These are phyloP conservation scores for Sigmodon hispidus DNA, from an alignment of 2,113 vertebrate genomes.

Conservation along the genomic window DNA sequence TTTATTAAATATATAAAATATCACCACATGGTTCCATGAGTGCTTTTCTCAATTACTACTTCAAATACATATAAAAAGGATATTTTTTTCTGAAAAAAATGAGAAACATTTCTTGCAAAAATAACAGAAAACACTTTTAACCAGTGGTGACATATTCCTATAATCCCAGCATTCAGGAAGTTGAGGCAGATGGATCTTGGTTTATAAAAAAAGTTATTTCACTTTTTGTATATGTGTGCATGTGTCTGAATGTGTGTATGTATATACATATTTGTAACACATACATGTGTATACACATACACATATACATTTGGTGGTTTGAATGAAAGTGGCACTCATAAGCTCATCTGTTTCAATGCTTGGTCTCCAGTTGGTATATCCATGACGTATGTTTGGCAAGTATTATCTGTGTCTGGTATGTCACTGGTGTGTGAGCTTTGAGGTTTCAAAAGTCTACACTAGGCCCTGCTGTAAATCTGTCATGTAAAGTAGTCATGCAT, in stretches of 20 bases:
- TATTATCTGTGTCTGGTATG: neutral
- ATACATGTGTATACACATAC: fast-evolving
- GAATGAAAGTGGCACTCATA: neutral
- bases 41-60: conserved; percentile 31
- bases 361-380: neutral
- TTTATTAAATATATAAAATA: no score
- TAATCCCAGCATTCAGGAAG: neutral
- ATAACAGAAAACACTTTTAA: neutral
- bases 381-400: neutral
- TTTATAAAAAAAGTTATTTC: neutral
- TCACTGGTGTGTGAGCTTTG: neutral
- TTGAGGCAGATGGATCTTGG: neutral
- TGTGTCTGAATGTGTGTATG: neutral
- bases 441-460: neutral
- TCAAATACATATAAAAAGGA: conserved; percentile 39
- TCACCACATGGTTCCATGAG: no score
- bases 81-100: conserved; percentile 19
- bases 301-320: neutral
- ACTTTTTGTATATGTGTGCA: neutral
- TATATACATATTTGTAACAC: neutral
- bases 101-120: conserved; percentile 44
- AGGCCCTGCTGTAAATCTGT: neutral
- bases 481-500: neutral
- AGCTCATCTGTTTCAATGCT: neutral
- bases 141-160: neutral